These are phyloP conservation scores for Muschampia plurimacula DNA, from an alignment of 2,888 invertebrate species.

Conservation along the genomic window DNA sequence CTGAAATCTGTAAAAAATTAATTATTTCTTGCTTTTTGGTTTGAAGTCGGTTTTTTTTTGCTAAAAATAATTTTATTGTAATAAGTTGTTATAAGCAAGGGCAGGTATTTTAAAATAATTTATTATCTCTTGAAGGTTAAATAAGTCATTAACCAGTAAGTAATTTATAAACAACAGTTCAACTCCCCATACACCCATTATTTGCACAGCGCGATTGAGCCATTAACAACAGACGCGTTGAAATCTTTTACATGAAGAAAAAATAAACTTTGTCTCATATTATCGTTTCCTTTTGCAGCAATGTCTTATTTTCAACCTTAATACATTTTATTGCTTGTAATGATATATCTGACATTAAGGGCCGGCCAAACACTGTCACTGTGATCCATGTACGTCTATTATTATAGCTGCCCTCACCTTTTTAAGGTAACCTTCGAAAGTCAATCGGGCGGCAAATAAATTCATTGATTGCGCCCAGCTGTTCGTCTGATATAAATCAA, in stretches of 20 bases:
- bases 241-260: slow-evolving; percentile 31
- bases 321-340: slow-evolving; percentile 34
- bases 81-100: no score
- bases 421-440: slow-evolving; percentile 25
- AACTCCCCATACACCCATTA: not conserved
- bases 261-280: slow-evolving; percentile 9
- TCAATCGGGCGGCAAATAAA: slow-evolving; percentile 26
- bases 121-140: no score
- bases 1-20: no score
- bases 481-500: not conserved
- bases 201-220: not conserved
- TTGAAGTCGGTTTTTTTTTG: no score
- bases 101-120: no score
- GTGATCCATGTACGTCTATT: slow-evolving; percentile 33
- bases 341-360: slow-evolving; percentile 31
- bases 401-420: slow-evolving; percentile 32
- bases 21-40: no score
- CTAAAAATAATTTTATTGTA: no score
- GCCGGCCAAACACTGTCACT: slow-evolving; percentile 20
- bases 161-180: not conserved
- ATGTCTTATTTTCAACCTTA: slow-evolving; percentile 28
- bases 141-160: not conserved
- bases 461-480: slow-evolving; percentile 11
- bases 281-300: slow-evolving; percentile 10
- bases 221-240: slow-evolving; percentile 22